Evolutionary conservation across 1,140 invertebrate species (phyloP), one percentile per base, ranked within the genome.

Genomic region (Drosophila sulfurigaster): DNA sequence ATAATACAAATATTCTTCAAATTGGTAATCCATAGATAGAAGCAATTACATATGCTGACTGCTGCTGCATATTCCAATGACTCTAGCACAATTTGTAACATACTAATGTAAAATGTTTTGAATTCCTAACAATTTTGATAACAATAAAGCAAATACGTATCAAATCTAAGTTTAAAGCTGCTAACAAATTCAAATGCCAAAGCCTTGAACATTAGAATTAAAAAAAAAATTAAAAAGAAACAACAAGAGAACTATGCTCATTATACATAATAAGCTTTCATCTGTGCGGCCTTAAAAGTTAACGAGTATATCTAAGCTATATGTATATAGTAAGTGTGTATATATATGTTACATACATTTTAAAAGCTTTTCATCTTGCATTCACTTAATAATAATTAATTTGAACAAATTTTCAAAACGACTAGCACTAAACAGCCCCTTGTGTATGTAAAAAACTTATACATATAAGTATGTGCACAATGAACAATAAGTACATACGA

Each of bases 381-480:
- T 58, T 75, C 45, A 74, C 48, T 63, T 81, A 75, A 56, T 41
- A 63, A 69, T 38, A 64, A 72, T 66, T 56, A 66, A 59, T 65
- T 78, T 71, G 62, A 70, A 78, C 57, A 85, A 85, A 72, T 70
- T 65, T 48, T 48, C 54, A 68, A 80, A 80, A 77, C 69, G 82
- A 87, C 82, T 87, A 83, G 79, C 69, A 88, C 77, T 87, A 75
- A 87, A 82, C 83, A 87, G 83, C 83, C 83, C 69, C 45, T 35
- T 78, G 46, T 76, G 63, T 78, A 10, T 58, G 28, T 46, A 11
- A 76, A 60, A 71, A 76, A 63, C 41, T 28, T 68, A 57, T 38
- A 32, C 46, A 41, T 57, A 41, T 45, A 57, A 41, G 35, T 57
- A 71, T 68, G 76, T 78, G 72, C 85, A 82, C 35, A 74, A 65